Conservation (phyloP, 1,140 invertebrate species). For the Campodea augens region DNA sequence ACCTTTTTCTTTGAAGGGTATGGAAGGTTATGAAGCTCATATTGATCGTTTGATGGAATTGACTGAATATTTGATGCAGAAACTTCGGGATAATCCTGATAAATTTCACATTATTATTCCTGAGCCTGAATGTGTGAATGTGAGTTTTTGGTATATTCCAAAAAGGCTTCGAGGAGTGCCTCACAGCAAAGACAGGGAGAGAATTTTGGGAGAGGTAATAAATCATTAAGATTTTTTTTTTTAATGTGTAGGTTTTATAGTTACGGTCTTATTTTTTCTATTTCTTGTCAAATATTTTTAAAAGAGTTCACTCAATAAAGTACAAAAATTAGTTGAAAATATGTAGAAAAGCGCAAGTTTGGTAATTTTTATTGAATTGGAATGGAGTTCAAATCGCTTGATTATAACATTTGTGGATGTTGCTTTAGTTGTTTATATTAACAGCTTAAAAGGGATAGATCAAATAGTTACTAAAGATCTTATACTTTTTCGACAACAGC, state of each 20-base stretch:
- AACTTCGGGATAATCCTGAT: slow-evolving; percentile 64
- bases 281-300: no score
- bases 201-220: slow-evolving; percentile 75
- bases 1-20: slow-evolving; percentile 40
- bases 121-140: slow-evolving; percentile 88
- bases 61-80: slow-evolving; percentile 65
- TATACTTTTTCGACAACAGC: no score
- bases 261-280: background rate
- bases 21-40: slow-evolving; percentile 72
- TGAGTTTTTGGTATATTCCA: slow-evolving; percentile 97
- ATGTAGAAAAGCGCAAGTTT: no score
- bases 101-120: slow-evolving; percentile 74
- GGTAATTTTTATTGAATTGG: no score
- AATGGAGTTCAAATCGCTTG: no score
- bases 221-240: slow-evolving; percentile 25
- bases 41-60: slow-evolving; percentile 84
- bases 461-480: no score
- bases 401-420: no score
- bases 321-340: no score
- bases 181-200: slow-evolving; percentile 53
- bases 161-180: slow-evolving; percentile 55
- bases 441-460: no score
- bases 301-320: no score
- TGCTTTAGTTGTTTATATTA: no score
- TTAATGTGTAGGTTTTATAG: background rate